phyloP scores from a whole-genome alignment of 2,888 invertebrate species.

The Cryptocephalus moraei region DNA sequence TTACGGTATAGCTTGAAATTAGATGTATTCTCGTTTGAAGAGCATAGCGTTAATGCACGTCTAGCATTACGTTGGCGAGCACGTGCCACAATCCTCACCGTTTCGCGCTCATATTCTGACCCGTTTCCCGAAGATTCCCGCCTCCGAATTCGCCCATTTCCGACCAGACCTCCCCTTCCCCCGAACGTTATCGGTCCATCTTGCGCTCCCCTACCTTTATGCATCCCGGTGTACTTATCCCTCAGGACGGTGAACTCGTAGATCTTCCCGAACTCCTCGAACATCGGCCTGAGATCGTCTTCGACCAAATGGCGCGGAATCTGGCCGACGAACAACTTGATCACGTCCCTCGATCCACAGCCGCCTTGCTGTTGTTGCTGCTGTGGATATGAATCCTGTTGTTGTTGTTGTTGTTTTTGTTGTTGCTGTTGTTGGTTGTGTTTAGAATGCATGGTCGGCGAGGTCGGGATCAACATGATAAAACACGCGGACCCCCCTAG shows the following conservation, averaged over 20 bases:
- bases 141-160: neutral
- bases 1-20: too few relatives aligned
- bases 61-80: too few relatives aligned
- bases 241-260: slow-evolving; percentile 90
- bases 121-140: neutral
- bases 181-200: too few relatives aligned
- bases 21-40: too few relatives aligned
- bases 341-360: slow-evolving; percentile 38
- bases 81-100: too few relatives aligned
- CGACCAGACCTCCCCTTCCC: neutral
- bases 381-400: slow-evolving; percentile 3
- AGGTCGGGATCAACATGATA: slow-evolving; percentile 38
- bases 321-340: slow-evolving; percentile 88
- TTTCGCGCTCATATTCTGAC: neutral
- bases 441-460: slow-evolving; percentile 26
- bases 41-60: too few relatives aligned
- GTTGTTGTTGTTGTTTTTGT: neutral
- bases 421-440: neutral
- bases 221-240: slow-evolving; percentile 92
- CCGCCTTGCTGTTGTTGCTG: slow-evolving; percentile 9
- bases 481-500: slow-evolving; percentile 6
- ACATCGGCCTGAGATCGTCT: slow-evolving; percentile 78
- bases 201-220: slow-evolving; percentile 58
- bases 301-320: slow-evolving; percentile 86
- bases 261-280: slow-evolving; percentile 87